These are phyloP conservation scores for Pristionchus arcanus DNA, from an alignment of 2,888 invertebrate genomes.

Conservation along the genomic window DNA sequence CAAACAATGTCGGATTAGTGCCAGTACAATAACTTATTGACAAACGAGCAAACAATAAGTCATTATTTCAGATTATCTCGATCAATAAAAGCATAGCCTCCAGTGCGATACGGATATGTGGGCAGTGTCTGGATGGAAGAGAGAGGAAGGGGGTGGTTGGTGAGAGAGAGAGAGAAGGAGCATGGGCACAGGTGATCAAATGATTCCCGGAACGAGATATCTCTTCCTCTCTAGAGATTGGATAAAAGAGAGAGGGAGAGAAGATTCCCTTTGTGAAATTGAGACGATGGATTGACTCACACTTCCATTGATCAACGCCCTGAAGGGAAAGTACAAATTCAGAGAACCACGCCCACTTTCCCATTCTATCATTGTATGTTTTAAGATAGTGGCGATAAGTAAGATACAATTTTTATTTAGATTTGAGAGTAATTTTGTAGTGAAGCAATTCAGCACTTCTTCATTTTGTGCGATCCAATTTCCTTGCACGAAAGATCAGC, in stretches of 20 bases:
- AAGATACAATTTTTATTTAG: background rate
- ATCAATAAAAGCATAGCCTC: conserved; percentile 13
- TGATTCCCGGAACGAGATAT: background rate
- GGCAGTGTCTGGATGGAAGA: conserved; percentile 9
- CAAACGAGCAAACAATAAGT: background rate
- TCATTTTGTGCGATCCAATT: conserved; percentile 18
- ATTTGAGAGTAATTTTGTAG: background rate
- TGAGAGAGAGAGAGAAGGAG: conserved; percentile 23
- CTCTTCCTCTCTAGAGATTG: conserved; percentile 10
- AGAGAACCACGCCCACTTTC: background rate
- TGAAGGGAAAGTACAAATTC: background rate
- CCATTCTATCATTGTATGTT: background rate
- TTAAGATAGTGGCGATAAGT: background rate
- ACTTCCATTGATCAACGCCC: background rate
- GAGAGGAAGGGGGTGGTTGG: background rate
- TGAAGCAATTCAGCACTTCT: background rate
- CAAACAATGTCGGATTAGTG: background rate
- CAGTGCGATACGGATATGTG: conserved; percentile 26
- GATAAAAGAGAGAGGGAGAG: background rate
- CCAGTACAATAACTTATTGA: background rate
- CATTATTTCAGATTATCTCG: background rate
- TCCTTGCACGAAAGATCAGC: conserved; percentile 20
- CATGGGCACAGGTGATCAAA: conserved; percentile 44
- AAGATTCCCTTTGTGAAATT: conserved; percentile 22
- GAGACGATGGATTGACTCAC: conserved; percentile 12